Base-by-base conservation (phyloP, 2,113 vertebrate genomes). In the Podilymbus podiceps region DNA sequence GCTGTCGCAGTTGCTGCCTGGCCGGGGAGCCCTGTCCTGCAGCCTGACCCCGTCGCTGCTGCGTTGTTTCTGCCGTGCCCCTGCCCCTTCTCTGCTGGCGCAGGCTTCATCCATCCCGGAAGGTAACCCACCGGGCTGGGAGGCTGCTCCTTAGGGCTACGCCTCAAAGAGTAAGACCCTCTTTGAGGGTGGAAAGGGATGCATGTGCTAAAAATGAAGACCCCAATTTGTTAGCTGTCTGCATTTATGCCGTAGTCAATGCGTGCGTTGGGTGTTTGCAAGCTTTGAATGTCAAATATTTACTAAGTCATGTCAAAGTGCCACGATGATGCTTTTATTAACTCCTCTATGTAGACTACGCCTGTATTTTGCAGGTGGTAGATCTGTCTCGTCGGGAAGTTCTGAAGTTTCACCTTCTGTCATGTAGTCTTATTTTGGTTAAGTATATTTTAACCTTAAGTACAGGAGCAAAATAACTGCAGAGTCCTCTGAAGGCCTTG, bases 271-370 rank as follows among this genome's bases (percentile, higher is more conserved):
- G 93, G 90, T 95, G 86, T 79, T 81, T 90, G 49, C 33, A 85
- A 38, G 33, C 80, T 96, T 90, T 74, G 85, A 83, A 88, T 88
- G 69, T 68, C 90, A 97, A 94, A 95, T 96, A 93, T 92, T 96
- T 94, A 79, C 80, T 10, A 21, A 82, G 28, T 84, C 18, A 6
- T 25, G 27, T 63, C 40, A 47, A 40, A 74, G 73, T 60, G 49
- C 67, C 63, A 64, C 2, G 8, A 30, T 52, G 93, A 82, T 69
- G 35, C 33, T 88, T 67, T 75, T 31, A 77, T n/a, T 18, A 63
- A 75, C 52, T 75, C 59, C 15, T 4, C 21, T 58, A 8, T 1
- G 0, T 42, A 42, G 59, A 47, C 44, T 68, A 38, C 35, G 62
- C 20, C 59, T 44, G 28, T 53, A 40, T 71, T 40, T 52, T 74